Conservation (phyloP, 1,140 invertebrate genomes). For the Riptortus pedestris region DNA sequence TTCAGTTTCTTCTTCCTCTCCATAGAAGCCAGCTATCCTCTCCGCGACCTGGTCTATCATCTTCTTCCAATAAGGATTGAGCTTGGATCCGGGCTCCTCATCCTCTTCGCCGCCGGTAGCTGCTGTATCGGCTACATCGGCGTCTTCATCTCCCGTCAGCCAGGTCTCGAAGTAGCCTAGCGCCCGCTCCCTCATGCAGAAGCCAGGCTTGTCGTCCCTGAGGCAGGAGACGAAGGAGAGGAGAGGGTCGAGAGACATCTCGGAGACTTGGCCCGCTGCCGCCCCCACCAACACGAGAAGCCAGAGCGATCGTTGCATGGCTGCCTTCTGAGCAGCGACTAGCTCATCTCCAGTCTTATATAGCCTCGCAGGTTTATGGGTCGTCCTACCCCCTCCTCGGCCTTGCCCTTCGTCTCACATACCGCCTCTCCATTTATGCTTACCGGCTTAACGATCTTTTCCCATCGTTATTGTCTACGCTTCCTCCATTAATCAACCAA, state of each 20-base stretch:
- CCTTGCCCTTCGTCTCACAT: background rate
- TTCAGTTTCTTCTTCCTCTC: slow-evolving; percentile 16
- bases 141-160: slow-evolving; percentile 13
- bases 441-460: background rate
- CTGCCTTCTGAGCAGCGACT: background rate
- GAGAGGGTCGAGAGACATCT: slow-evolving; percentile 12
- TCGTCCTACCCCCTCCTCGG: background rate
- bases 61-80: slow-evolving; percentile 16
- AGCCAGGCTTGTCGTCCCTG: slow-evolving; percentile 19
- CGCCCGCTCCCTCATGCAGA: slow-evolving; percentile 19
- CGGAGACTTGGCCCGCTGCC: slow-evolving; percentile 1
- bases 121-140: slow-evolving; percentile 5
- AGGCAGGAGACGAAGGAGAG: slow-evolving; percentile 18
- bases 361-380: slow-evolving; percentile 9
- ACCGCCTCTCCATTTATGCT: background rate
- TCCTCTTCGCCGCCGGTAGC: background rate
- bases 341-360: background rate
- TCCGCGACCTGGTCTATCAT: slow-evolving; percentile 20
- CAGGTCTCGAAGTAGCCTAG: slow-evolving; percentile 23
- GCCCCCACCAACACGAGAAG: background rate
- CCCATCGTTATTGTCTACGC: too few relatives aligned
- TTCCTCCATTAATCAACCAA: too few relatives aligned
- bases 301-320: background rate
- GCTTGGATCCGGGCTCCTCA: background rate
- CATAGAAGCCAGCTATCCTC: slow-evolving; percentile 16